Base-by-base conservation (phyloP, 2,888 invertebrate genomes). In the Amblyjoppa fuscipennis region DNA sequence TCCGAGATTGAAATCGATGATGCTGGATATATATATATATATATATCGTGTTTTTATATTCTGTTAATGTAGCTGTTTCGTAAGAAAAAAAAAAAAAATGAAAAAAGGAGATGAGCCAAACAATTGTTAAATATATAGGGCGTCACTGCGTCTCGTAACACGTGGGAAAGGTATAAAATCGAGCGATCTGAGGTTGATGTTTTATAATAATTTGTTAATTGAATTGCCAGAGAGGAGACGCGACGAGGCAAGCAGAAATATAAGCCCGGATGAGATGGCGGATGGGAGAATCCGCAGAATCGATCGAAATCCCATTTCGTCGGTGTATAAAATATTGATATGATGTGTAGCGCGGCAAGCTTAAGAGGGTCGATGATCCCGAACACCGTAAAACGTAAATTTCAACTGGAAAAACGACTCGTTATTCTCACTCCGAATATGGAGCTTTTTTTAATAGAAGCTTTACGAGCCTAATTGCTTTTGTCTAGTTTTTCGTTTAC, bases 111-210 rank as follows among this genome's bases (percentile, higher is more conserved):
- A 49, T 49, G 9, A 61, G 11, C 77, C 45, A 45, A 78, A 28
- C 25, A 25, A 66, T 64, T 64, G 38, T 61, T 84, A 71, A 41
- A 64, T 76, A 84, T 64, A 87, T 87, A 83, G 88, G 87, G 81
- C 83, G 87, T 89, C 84, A 90, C 84, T 88, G 79, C 85, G 84
- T 88, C 88, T 89, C 87, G 87, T 90, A 85, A 91, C 89, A 89
- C 89, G 90, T 95, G 95, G 95, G 94, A 95, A 95, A 95, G 95
- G 95, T 92, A 89, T 90, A 90, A 90, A 90, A 90, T 89, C 64
- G 83, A 77, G 89, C 84, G 80, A 85, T 85, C 59, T 81, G 82
- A 76, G 59, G 61, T n/a, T 38, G 25, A n/a, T 69, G 41, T 73
- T 38, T 34, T 66, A 56, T 38, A 53, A 73, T 71, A 71, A 73